phyloP scores from a whole-genome alignment of 2,797 vertebrate genomes.

The Lacerta agilis region DNA sequence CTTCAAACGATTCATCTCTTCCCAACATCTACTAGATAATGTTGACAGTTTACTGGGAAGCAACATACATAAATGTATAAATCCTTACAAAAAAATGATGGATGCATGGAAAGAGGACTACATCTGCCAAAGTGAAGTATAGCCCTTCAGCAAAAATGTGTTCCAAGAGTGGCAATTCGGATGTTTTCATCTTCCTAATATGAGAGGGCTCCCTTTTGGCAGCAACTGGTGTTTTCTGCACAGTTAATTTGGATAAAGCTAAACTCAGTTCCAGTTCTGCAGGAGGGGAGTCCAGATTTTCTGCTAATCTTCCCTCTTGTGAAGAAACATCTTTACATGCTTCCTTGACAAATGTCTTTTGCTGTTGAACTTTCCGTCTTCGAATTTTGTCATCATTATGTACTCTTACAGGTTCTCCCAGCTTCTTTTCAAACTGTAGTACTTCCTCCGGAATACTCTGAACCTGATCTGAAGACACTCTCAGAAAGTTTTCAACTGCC shows the following conservation, averaged over 20 bases:
- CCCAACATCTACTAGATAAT: neutral
- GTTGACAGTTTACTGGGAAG: neutral
- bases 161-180: constrained; percentile 88
- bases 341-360: constrained; percentile 55
- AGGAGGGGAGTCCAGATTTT: neutral
- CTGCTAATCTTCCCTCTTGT: constrained; percentile 26
- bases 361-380: constrained; percentile 90
- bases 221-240: constrained; percentile 71
- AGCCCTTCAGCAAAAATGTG: constrained; percentile 96
- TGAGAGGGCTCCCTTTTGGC: constrained; percentile 84
- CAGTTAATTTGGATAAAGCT: constrained; percentile 86
- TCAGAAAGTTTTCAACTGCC: constrained; percentile 88
- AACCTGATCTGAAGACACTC: constrained; percentile 63
- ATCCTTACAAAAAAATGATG: constrained; percentile 91
- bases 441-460: constrained; percentile 82
- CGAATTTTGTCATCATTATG: constrained; percentile 98
- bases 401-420: constrained; percentile 92
- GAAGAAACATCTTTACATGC: neutral
- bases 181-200: constrained; percentile 90
- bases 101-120: constrained; percentile 93
- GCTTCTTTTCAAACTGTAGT: constrained; percentile 86
- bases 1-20: neutral
- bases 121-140: constrained; percentile 94
- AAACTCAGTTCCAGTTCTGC: constrained; percentile 83
- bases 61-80: neutral